Base-by-base conservation (phyloP, 2,113 vertebrate genomes). In the Myocastor coypus region DNA sequence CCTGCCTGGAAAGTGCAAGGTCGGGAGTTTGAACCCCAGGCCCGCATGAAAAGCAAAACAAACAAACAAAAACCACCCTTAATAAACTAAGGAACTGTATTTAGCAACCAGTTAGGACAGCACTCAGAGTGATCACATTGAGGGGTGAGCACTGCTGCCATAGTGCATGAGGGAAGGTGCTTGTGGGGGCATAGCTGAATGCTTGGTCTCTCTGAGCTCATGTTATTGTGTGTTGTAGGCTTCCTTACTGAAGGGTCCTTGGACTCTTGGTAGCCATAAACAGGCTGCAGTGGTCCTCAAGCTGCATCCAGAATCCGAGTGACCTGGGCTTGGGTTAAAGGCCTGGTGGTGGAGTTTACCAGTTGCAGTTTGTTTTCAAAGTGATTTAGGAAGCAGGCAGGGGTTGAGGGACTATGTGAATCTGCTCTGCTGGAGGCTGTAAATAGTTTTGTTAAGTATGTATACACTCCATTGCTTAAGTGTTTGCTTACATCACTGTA, bases 401-500 rank as follows among this genome's bases (percentile, higher is more conserved):
- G 66, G 34, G 7, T 32, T 42, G 26, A 46, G 71, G 57, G 22
- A 7, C 55, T 61, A 3, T 83, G 75, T n/a, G 20, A 85, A 30
- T n/a, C 52, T 78, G 55, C 71, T 28, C 40, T n/a, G 69, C 83
- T 69, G 30, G 61, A 83, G 94, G 34, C 69, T 52, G 42, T 59
- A 42, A 77, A 57, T 69, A 61, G 32, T 61, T 94, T 46, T 85
- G 13, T 46, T 46, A 32, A 73, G 80, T 80, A 7, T 82, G 13
- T 68, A 28, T 81, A 10, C 42, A 14, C 42, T 40, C 50, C 69
- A 7, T 64, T 59, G 63, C 66, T 81, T 34, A 77, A 14, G 17
- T 92, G 57, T 92, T 94, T 63, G 42, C 77, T 81, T 87, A 93
- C 73, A 34, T 87, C 75, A 61, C 77, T 89, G 64, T 57, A 68